Conservation (phyloP, 2,888 invertebrate genomes). For the Athalia circularis region DNA sequence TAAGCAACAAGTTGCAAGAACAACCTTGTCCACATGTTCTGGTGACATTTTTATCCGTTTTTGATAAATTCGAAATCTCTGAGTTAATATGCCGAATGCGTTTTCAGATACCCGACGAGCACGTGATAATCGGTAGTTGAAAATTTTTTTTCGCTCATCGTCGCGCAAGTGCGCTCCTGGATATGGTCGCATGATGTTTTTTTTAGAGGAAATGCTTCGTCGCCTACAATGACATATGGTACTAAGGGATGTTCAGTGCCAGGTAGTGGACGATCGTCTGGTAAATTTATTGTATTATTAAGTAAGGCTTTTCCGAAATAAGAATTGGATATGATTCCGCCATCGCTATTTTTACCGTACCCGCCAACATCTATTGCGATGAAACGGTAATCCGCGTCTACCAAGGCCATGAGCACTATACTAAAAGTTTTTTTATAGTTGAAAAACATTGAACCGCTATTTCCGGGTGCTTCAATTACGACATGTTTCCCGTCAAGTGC, state of each 20-base stretch:
- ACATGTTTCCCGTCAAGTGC: neutral
- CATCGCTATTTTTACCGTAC: slow-evolving; percentile 1
- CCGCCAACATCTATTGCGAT: neutral
- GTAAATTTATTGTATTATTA: neutral
- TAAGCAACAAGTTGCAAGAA: slow-evolving; percentile 47
- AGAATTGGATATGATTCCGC: neutral
- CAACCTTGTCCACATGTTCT: slow-evolving; percentile 45
- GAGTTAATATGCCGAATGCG: slow-evolving; percentile 48
- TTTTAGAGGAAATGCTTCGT: slow-evolving; percentile 48
- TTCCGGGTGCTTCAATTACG: neutral
- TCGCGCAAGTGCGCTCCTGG: too few species aligned
- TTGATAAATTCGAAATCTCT: slow-evolving; percentile 47
- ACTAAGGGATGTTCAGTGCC: neutral
- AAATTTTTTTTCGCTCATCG: too few species aligned
- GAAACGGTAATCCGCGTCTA: neutral
- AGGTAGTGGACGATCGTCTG: neutral
- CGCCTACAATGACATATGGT: slow-evolving; percentile 46
- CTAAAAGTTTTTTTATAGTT: slow-evolving; percentile 2
- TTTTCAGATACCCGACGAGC: slow-evolving; percentile 45
- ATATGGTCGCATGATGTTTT: too few species aligned
- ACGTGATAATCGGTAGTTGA: slow-evolving; percentile 46
- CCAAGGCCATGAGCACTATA: neutral
- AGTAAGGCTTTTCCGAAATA: too few species aligned
- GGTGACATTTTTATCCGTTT: slow-evolving; percentile 38
- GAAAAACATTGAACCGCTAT: neutral